A percentile compares a stretch with the other conserved stretches of the same genome.
Evolutionary conservation across 37 sponge, comb jelly and placozoan genomes (phyloP).

Genomic region (Hormiphora californensis): DNA sequence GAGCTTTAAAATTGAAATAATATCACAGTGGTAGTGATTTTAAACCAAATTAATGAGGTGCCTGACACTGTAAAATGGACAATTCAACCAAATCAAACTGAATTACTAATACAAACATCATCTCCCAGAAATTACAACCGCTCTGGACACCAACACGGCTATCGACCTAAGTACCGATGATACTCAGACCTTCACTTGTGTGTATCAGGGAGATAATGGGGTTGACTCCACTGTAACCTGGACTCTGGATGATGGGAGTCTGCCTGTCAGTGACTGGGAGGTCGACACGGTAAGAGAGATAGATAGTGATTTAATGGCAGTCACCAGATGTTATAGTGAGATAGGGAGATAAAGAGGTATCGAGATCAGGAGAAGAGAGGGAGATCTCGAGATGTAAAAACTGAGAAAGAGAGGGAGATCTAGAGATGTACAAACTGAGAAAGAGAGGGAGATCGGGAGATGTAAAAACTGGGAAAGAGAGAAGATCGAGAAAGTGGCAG

Average conservation of each 20-base stretch:
- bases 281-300: neutral
- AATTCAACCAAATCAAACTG: neutral
- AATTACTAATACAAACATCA: neutral
- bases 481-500: too few species aligned
- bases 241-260: neutral
- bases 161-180: neutral
- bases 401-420: too few species aligned
- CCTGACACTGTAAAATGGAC: neutral
- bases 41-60: neutral
- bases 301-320: neutral
- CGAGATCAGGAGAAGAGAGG: too few species aligned
- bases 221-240: neutral
- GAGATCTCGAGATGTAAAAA: too few species aligned
- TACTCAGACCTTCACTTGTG: neutral
- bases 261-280: neutral
- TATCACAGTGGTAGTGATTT: neutral
- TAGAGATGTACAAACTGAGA: too few species aligned
- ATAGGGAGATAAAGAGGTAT: too few species aligned
- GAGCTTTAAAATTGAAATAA: too few species aligned
- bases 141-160: neutral
- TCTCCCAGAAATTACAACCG: neutral
- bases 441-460: too few species aligned
- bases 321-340: too few species aligned
- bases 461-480: too few species aligned
- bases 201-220: neutral